A percentile compares a stretch with the other conserved stretches of the same genome.
phyloP scores from a whole-genome alignment of 2,113 vertebrate species.

The Anarrhichthys ocellatus region DNA sequence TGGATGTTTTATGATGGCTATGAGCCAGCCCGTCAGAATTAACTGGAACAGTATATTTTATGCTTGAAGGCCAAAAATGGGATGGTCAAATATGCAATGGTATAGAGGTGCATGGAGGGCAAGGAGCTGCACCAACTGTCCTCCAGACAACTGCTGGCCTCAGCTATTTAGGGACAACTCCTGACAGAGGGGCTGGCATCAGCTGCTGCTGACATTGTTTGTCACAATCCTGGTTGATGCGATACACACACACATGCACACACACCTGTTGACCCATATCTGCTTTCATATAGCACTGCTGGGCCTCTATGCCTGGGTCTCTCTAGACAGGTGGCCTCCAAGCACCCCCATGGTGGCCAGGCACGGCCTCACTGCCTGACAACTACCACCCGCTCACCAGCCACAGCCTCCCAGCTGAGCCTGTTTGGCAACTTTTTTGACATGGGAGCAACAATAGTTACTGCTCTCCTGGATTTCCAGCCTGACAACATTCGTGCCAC shows the following conservation, averaged over 20 bases:
- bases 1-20: constrained; percentile 16
- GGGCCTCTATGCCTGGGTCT: constrained; percentile 59
- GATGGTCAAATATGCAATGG: constrained; percentile 47
- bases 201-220: constrained; percentile 76
- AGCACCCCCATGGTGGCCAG: constrained; percentile 41
- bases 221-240: constrained; percentile 59
- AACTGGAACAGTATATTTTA: constrained; percentile 6
- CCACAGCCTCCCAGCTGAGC: constrained; percentile 21
- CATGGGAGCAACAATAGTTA: neutral
- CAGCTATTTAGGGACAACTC: constrained; percentile 81
- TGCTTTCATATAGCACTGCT: constrained; percentile 80
- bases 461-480: neutral
- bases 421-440: neutral
- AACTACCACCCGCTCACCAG: constrained; percentile 31
- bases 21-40: constrained; percentile 16
- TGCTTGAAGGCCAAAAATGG: constrained; percentile 11
- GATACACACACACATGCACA: constrained; percentile 47
- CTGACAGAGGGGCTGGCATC: constrained; percentile 71
- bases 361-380: constrained; percentile 38
- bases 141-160: constrained; percentile 75
- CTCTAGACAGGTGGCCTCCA: constrained; percentile 78
- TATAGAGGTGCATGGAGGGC: constrained; percentile 21
- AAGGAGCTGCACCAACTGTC: constrained; percentile 69
- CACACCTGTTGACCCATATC: constrained; percentile 84
- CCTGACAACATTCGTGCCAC: neutral